Conservation (phyloP, 2,888 invertebrate species). For the Malacosoma neustria region DNA sequence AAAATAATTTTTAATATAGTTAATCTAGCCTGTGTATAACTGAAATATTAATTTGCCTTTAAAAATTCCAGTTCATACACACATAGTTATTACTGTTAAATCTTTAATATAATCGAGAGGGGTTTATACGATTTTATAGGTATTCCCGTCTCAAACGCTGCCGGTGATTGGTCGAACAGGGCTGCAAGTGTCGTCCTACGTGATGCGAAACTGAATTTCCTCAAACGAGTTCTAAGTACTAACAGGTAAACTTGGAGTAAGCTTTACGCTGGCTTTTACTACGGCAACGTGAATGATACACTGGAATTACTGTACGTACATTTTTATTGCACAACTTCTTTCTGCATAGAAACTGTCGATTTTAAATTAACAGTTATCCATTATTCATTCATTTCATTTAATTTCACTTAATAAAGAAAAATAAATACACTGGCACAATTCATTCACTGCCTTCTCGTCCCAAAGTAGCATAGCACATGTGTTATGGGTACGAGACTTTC, state of each 20-base stretch:
- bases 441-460: too few species aligned
- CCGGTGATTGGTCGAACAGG: conserved; percentile 65
- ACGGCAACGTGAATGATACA: conserved; percentile 42
- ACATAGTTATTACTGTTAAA: conserved; percentile 18
- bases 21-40: too few species aligned
- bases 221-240: conserved; percentile 4
- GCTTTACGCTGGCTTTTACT: conserved; percentile 36
- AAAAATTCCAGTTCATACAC: conserved; percentile 3
- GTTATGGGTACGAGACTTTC: too few species aligned
- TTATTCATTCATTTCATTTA: too few species aligned
- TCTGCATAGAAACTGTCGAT: conserved; percentile 27
- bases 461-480: too few species aligned
- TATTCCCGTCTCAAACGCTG: conserved; percentile 57
- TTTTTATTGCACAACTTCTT: conserved; percentile 21
- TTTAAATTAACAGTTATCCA: too few species aligned
- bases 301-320: conserved; percentile 25
- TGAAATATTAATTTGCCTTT: too few species aligned
- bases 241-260: conserved; percentile 18
- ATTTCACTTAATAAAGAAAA: too few species aligned
- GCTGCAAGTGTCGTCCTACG: conserved; percentile 59
- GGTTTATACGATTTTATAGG: conserved; percentile 46
- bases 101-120: conserved; percentile 31
- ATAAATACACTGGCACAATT: too few species aligned
- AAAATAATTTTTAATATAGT: too few species aligned
- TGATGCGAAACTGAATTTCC: conserved; percentile 41